Conservation (phyloP, 2,797 vertebrate species). For the Bovichtus variegatus region DNA sequence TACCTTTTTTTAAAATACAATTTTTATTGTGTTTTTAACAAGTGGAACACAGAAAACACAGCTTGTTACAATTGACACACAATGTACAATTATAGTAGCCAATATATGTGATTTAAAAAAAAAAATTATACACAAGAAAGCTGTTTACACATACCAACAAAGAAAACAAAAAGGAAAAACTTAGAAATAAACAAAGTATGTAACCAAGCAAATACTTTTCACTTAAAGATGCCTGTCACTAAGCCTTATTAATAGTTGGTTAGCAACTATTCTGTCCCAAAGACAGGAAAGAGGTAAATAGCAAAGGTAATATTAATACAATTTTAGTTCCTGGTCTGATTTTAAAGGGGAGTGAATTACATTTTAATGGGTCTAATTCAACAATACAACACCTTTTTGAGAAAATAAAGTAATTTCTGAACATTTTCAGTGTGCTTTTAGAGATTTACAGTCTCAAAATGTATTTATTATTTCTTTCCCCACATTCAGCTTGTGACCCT, state of each 20-base stretch:
- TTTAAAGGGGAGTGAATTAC: no score
- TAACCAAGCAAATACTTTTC: not conserved
- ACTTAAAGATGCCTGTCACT: not conserved
- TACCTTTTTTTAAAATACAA: not conserved
- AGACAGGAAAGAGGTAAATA: not conserved
- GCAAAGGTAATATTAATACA: not conserved
- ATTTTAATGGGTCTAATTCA: not conserved
- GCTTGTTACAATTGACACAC: not conserved
- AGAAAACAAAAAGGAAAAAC: not conserved
- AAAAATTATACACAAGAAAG: not conserved
- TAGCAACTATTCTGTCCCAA: not conserved
- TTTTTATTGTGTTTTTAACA: not conserved
- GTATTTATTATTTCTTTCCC: not conserved
- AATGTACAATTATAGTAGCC: not conserved
- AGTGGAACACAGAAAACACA: not conserved
- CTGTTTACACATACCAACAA: not conserved
- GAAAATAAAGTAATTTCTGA: not conserved
- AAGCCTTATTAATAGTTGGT: not conserved
- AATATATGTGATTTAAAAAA: not conserved
- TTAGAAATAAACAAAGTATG: not conserved
- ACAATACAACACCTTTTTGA: not conserved
- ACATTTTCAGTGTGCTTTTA: not conserved
- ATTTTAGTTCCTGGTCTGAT: not conserved
- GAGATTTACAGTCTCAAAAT: not conserved
- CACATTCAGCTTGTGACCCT: constrained; percentile 89